These are phyloP conservation scores for Esperia sulphurella DNA, from an alignment of 2,888 invertebrate genomes.

Conservation along the genomic window DNA sequence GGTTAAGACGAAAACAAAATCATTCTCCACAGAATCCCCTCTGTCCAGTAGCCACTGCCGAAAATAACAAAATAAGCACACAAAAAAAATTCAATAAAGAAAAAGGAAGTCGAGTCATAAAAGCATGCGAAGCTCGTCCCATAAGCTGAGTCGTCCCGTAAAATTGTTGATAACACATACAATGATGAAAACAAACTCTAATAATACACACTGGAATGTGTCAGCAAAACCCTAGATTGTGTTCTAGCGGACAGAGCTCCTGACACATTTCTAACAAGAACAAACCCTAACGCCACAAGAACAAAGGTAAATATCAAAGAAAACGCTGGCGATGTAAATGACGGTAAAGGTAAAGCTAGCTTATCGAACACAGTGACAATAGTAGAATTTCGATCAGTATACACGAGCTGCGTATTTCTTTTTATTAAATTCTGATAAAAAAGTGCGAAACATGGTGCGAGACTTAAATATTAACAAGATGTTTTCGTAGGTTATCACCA, in stretches of 20 bases:
- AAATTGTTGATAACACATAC: constrained; percentile 38
- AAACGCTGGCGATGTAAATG: constrained; percentile 8
- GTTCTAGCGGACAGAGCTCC: neutral
- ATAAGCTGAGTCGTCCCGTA: constrained; percentile 25
- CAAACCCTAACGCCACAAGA: neutral
- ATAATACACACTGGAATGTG: constrained; percentile 36
- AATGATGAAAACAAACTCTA: constrained; percentile 39
- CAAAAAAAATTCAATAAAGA: constrained; percentile 39
- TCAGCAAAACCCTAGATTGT: constrained; percentile 30
- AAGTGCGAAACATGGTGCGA: constrained; percentile 17
- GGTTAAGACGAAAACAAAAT: too few relatives aligned
- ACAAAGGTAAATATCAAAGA: neutral
- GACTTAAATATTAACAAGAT: constrained; percentile 31
- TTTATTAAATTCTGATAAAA: constrained; percentile 31
- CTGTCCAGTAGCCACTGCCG: too few relatives aligned
- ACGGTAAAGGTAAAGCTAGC: constrained; percentile 10
- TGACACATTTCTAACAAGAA: neutral
- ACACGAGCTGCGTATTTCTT: constrained; percentile 21
- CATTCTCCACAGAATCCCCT: too few relatives aligned
- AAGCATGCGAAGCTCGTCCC: constrained; percentile 27
- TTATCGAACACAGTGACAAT: constrained; percentile 26
- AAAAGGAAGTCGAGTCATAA: constrained; percentile 29
- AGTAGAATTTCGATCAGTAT: constrained; percentile 35
- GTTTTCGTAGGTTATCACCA: constrained; percentile 13
- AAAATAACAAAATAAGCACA: constrained; percentile 7